Conservation (phyloP, 1,140 invertebrate genomes). For the Procambarus clarkii region DNA sequence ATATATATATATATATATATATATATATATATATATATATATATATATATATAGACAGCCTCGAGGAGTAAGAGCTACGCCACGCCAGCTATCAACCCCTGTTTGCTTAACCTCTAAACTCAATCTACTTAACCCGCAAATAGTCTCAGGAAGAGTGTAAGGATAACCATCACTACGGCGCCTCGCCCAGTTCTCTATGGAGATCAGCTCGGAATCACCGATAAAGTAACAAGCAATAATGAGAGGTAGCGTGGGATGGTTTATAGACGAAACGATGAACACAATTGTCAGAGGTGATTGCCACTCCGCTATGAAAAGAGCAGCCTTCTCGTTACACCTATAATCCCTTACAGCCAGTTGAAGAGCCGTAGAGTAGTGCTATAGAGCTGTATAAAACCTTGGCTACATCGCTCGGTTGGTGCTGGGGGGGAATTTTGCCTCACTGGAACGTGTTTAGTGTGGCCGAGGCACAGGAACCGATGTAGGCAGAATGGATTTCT, state of each 20-base stretch:
- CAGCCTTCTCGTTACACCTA: background rate
- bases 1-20: too few relatives aligned
- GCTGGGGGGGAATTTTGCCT: background rate
- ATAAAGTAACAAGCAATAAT: background rate
- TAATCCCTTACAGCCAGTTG: background rate
- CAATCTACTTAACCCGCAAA: background rate
- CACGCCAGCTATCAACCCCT: too few relatives aligned
- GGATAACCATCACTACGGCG: background rate
- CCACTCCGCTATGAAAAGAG: background rate
- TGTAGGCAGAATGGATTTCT: constrained; percentile 3
- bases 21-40: too few relatives aligned
- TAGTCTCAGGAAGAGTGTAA: too few relatives aligned
- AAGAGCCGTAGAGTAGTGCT: background rate
- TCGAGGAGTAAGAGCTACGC: too few relatives aligned
- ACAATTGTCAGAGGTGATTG: background rate
- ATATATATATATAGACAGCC: too few relatives aligned
- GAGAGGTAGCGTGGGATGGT: background rate
- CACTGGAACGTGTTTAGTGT: background rate
- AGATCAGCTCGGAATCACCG: background rate
- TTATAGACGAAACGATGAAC: background rate
- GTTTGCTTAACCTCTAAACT: background rate
- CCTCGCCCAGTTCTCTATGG: background rate
- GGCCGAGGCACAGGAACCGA: background rate
- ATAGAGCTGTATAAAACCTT: background rate
- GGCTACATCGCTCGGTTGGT: background rate